Percentiles rank a stretch among this genome's conserved stretches.
These are phyloP conservation scores for Gouania willdenowi DNA, from an alignment of 2,797 vertebrate species.

Conservation along the genomic window DNA sequence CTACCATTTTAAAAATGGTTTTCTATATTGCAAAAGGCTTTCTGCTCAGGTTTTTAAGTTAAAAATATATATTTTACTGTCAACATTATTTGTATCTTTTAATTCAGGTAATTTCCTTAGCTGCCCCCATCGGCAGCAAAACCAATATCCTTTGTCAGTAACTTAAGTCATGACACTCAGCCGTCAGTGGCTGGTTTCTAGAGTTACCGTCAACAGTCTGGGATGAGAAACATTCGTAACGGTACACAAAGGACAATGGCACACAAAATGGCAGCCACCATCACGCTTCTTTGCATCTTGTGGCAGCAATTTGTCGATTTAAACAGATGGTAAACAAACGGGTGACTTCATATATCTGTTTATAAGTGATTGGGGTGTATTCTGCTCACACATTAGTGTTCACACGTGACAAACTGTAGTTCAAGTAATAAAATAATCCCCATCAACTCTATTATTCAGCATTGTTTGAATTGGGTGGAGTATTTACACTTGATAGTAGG, in stretches of 20 bases:
- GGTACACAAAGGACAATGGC: conserved; percentile 35
- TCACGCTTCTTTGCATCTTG: conserved; percentile 11
- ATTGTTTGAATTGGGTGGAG: too few relatives aligned
- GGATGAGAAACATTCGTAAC: conserved; percentile 45
- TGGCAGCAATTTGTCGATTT: conserved; percentile 1
- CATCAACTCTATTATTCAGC: too few relatives aligned
- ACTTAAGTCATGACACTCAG: conserved; percentile 66
- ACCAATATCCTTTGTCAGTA: conserved; percentile 64
- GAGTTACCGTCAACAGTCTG: conserved; percentile 67
- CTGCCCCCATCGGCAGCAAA: conserved; percentile 35
- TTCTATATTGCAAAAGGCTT: too few relatives aligned
- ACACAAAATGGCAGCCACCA: conserved; percentile 37
- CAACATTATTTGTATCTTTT: too few relatives aligned
- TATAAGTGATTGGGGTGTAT: conserved; percentile 11
- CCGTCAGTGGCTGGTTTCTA: conserved; percentile 54
- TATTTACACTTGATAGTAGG: too few relatives aligned
- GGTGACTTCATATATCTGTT: conserved; percentile 4
- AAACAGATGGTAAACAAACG: conserved; percentile 29
- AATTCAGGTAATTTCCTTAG: conserved; percentile 34
- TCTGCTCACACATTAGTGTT: too few relatives aligned
- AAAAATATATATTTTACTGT: too few relatives aligned
- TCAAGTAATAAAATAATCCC: too few relatives aligned
- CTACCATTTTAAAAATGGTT: too few relatives aligned
- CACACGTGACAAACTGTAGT: too few relatives aligned
- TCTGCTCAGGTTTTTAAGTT: background rate